phyloP scores from a whole-genome alignment of 2,888 invertebrate species.

The Trypoxylon attenuatum region DNA sequence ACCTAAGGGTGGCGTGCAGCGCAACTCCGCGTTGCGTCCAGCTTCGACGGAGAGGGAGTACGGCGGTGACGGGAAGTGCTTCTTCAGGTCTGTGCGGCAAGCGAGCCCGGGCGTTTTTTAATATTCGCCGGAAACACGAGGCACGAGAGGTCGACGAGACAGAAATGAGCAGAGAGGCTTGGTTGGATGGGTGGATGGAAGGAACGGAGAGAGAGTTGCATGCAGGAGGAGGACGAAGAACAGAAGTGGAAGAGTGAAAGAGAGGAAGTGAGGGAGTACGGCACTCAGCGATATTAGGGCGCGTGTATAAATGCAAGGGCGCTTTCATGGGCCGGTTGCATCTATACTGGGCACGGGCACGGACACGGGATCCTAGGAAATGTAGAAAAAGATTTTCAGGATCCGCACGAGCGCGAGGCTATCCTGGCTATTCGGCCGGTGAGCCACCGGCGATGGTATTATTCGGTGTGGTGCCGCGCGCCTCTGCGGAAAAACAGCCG shows the following conservation, averaged over 20 bases:
- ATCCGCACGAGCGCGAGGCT: slow-evolving; percentile 19
- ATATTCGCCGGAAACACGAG: slow-evolving; percentile 34
- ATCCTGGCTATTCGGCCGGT: slow-evolving; percentile 44
- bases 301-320: slow-evolving; percentile 58
- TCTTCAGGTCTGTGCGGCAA: slow-evolving; percentile 83
- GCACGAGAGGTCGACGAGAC: slow-evolving; percentile 27
- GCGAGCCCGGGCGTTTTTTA: slow-evolving; percentile 29
- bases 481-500: slow-evolving; percentile 37
- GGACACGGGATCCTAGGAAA: slow-evolving; percentile 16
- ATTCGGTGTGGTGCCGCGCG: slow-evolving; percentile 30
- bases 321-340: slow-evolving; percentile 52
- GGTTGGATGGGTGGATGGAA: not conserved
- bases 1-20: slow-evolving; percentile 90
- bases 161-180: not conserved
- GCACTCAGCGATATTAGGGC: slow-evolving; percentile 66
- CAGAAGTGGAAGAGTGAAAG: slow-evolving; percentile 5
- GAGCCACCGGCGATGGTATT: slow-evolving; percentile 38
- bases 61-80: slow-evolving; percentile 89
- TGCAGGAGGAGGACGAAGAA: not conserved
- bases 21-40: slow-evolving; percentile 86
- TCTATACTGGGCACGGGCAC: slow-evolving; percentile 22
- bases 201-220: not conserved
- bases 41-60: slow-evolving; percentile 85
- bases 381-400: slow-evolving; percentile 49
- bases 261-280: slow-evolving; percentile 35